These are phyloP conservation scores for Drosophila lutescens DNA, from an alignment of 2,888 invertebrate species.

Conservation along the genomic window DNA sequence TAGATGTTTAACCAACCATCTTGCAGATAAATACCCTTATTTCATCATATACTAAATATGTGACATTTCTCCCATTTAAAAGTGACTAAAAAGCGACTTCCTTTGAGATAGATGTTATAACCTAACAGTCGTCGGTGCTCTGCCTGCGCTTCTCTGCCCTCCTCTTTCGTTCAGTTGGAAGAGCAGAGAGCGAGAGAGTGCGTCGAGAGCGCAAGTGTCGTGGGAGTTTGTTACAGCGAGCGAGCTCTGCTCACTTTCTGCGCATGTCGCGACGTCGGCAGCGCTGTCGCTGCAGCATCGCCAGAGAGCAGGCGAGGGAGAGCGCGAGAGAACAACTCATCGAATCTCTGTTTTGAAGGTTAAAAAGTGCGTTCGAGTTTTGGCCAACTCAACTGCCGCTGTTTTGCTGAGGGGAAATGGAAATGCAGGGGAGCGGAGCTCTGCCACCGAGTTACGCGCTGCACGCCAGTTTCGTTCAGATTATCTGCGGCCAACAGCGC, in stretches of 20 bases:
- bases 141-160: not conserved
- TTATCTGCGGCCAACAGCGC: slow-evolving; percentile 57
- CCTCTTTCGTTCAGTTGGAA: slow-evolving; percentile 15
- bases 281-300: slow-evolving; percentile 48
- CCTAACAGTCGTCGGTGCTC: not conserved
- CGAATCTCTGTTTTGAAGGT: slow-evolving; percentile 74
- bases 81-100: not conserved
- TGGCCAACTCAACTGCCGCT: slow-evolving; percentile 30
- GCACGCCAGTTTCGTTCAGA: slow-evolving; percentile 63
- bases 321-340: slow-evolving; percentile 19
- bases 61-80: not conserved
- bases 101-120: not conserved
- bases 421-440: slow-evolving; percentile 42
- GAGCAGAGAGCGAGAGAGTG: slow-evolving; percentile 4
- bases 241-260: slow-evolving; percentile 33
- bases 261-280: slow-evolving; percentile 56
- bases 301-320: slow-evolving; percentile 9
- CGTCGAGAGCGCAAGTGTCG: slow-evolving; percentile 65
- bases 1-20: not conserved
- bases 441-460: slow-evolving; percentile 52
- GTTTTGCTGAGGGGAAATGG: slow-evolving; percentile 60
- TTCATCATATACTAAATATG: not conserved
- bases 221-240: slow-evolving; percentile 46
- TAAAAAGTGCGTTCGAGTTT: slow-evolving; percentile 75
- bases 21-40: too few relatives aligned